A percentile compares a stretch with the other conserved stretches of the same genome.
Conservation (phyloP, 2,888 invertebrate genomes). For the Diplazon laetatorius region DNA sequence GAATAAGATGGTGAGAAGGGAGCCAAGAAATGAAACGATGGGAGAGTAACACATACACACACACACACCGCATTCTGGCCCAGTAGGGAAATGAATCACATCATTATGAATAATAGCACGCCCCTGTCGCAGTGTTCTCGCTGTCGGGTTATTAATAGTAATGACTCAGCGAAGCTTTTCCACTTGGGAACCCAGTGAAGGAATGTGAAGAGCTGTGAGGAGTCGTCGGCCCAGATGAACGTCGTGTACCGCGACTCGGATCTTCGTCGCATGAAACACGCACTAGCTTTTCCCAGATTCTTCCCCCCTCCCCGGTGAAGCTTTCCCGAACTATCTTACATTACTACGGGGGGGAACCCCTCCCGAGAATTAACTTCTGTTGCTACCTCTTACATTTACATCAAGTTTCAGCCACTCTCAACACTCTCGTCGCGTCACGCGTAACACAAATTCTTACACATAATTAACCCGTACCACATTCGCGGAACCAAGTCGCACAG, state of each 20-base stretch:
- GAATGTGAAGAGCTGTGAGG: conserved; percentile 37
- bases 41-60: conserved; percentile 58
- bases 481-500: not conserved
- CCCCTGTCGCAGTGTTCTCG: conserved; percentile 71
- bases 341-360: conserved; percentile 32
- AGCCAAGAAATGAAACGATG: conserved; percentile 56
- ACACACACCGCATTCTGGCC: conserved; percentile 60
- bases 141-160: conserved; percentile 77
- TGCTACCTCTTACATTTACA: conserved; percentile 35
- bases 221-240: conserved; percentile 23
- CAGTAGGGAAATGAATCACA: conserved; percentile 75
- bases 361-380: conserved; percentile 31
- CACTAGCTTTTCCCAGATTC: conserved; percentile 68
- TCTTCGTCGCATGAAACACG: conserved; percentile 78
- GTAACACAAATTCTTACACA: conserved; percentile 4
- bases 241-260: conserved; percentile 62
- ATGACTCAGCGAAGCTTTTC: conserved; percentile 76
- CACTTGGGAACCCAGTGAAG: conserved; percentile 61
- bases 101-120: conserved; percentile 78
- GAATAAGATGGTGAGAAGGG: conserved; percentile 44
- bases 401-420: too few relatives aligned
- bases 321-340: conserved; percentile 29
- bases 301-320: conserved; percentile 48
- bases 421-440: too few relatives aligned
- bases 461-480: not conserved